These are phyloP conservation scores for Orthonychiurus folsomi DNA, from an alignment of 2,888 invertebrate genomes.

Conservation along the genomic window DNA sequence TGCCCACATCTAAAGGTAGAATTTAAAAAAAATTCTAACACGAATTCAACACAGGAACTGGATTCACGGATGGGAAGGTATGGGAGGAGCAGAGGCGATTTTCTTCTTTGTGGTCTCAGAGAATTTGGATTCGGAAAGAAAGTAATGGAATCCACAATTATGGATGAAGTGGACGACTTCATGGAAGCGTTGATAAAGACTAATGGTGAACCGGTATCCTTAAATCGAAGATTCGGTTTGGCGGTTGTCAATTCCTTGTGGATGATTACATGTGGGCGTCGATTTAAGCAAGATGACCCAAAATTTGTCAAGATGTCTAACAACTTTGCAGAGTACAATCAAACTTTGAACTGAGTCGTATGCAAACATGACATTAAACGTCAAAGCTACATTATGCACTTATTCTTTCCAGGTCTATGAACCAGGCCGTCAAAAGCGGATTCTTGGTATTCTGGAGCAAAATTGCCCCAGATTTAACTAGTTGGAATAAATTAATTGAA, in stretches of 20 bases:
- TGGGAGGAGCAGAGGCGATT: slow-evolving; percentile 2
- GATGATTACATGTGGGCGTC: not conserved
- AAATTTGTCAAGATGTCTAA: too few species aligned
- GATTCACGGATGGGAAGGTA: not conserved
- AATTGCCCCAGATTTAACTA: not conserved
- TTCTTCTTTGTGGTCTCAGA: not conserved
- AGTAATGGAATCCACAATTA: not conserved
- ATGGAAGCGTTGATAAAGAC: not conserved
- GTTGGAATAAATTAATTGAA: not conserved
- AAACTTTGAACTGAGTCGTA: too few species aligned
- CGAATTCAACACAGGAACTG: too few species aligned
- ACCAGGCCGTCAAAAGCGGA: not conserved
- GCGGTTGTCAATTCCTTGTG: not conserved
- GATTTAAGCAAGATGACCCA: not conserved
- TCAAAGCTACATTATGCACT: too few species aligned
- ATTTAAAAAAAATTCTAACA: not conserved
- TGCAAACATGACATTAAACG: too few species aligned
- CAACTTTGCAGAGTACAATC: too few species aligned
- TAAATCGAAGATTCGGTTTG: not conserved
- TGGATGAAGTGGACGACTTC: not conserved
- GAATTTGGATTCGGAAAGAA: slow-evolving; percentile 4
- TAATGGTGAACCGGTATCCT: not conserved
- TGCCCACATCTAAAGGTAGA: too few species aligned
- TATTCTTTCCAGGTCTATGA: too few species aligned
- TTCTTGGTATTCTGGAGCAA: not conserved